Conservation (phyloP, 2,113 vertebrate species). For the Isichthys henryi region DNA sequence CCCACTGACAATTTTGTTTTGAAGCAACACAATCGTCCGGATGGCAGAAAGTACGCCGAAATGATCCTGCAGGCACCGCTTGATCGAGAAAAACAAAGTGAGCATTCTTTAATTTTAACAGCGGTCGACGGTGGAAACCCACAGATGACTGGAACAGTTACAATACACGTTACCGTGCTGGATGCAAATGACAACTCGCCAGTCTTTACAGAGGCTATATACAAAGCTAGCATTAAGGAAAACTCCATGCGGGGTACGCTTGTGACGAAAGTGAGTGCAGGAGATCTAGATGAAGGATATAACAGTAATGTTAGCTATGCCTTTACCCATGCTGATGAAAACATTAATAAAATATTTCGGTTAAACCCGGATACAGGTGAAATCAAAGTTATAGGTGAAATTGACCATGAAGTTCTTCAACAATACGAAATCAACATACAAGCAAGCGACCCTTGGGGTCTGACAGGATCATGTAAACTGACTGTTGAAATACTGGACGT, state of each 20-base stretch:
- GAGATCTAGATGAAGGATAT: conserved; percentile 48
- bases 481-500: conserved; percentile 52
- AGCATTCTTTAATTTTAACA: conserved; percentile 41
- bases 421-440: conserved; percentile 41
- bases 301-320: conserved; percentile 47
- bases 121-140: conserved; percentile 58
- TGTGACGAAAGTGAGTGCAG: conserved; percentile 42
- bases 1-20: conserved; percentile 49
- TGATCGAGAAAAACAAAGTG: conserved; percentile 50
- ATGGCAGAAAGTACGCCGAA: conserved; percentile 41
- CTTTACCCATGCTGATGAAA: conserved; percentile 32
- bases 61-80: conserved; percentile 51
- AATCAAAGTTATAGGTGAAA: conserved; percentile 36
- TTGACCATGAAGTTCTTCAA: conserved; percentile 51
- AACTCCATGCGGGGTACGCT: conserved; percentile 39
- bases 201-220: conserved; percentile 47
- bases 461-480: conserved; percentile 45
- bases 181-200: conserved; percentile 59
- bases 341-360: conserved; percentile 43
- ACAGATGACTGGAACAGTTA: conserved; percentile 48
- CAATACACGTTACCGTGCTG: conserved; percentile 47
- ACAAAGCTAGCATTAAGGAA: conserved; percentile 49
- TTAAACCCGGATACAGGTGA: conserved; percentile 53
- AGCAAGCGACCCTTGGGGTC: conserved; percentile 48
- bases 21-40: conserved; percentile 32